These are phyloP conservation scores for Sinella curviseta DNA, from an alignment of 1,140 invertebrate genomes.

Conservation along the genomic window DNA sequence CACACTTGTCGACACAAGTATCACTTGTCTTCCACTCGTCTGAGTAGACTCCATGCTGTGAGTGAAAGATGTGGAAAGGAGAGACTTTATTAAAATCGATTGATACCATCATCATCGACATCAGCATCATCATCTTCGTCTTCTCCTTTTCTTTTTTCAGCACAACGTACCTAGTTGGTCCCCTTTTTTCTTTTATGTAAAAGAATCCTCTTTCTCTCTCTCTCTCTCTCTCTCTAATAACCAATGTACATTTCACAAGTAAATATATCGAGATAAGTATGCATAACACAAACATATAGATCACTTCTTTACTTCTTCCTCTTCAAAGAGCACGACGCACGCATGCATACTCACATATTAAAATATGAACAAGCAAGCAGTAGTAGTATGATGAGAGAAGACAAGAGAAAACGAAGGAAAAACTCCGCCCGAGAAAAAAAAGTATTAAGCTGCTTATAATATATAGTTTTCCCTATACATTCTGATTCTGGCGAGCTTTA, in stretches of 20 bases:
- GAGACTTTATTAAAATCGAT: slow-evolving; percentile 27
- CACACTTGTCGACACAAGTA: slow-evolving; percentile 15
- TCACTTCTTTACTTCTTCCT: neutral
- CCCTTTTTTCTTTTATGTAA: slow-evolving; percentile 18
- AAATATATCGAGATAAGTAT: too few relatives aligned
- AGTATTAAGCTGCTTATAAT: slow-evolving; percentile 17
- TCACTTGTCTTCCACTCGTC: slow-evolving; percentile 26
- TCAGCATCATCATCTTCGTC: neutral
- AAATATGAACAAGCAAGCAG: neutral
- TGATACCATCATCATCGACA: slow-evolving; percentile 20
- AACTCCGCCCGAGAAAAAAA: slow-evolving; percentile 12
- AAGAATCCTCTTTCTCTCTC: neutral
- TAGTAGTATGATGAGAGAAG: neutral
- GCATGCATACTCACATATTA: neutral
- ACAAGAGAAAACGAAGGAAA: neutral
- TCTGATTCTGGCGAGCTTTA: too few relatives aligned
- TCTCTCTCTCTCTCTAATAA: slow-evolving; percentile 13
- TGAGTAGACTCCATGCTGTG: slow-evolving; percentile 17
- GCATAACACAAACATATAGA: too few relatives aligned
- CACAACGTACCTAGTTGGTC: neutral
- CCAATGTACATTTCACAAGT: neutral
- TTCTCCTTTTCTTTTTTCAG: neutral
- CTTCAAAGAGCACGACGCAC: slow-evolving; percentile 13
- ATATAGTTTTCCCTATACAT: too few relatives aligned
- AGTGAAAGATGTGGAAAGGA: slow-evolving; percentile 23